Base-by-base conservation (phyloP, 1,140 invertebrate species). In the Drosophila funebris region DNA sequence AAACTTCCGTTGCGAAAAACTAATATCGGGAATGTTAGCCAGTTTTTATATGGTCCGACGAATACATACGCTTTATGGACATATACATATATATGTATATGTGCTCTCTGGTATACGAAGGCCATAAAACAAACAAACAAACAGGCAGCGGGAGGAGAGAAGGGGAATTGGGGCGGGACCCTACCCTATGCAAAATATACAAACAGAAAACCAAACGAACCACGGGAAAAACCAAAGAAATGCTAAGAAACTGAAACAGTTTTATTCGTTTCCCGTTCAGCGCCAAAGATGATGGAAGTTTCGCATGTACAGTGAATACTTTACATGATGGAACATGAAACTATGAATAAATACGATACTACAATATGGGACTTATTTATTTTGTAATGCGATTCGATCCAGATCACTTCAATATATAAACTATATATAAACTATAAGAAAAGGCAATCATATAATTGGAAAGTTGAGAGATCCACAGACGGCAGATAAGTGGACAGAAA, bases 1-100 rank as follows among this genome's bases (percentile, higher is more conserved):
- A 87, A 82, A 72, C 82, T 87, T 85, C 83, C 82, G 83, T 76
- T 85, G 82, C 78, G 58, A 77, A 85, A 84, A 84, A 48, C 67
- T 44, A 54, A 62, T 56, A 58, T 67, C 36, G 36, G 77, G 68
- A 56, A 67, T 58, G 24, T 76, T 81, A 52, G 73, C 39, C 57
- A 73, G 72, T 62, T 46, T 46, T 36, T 57, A 66, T 66, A 27
- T 27, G 41, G 41, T 52, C 27, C 14, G 24, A 22, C 33, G 24
- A 3, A 39, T 13, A 52, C 29, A 33, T 7, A 31, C 13, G 24
- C 24, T 27, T 22, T 37, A n/a, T 31, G 77, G 62, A 50, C 63
- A 41, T 73, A 48, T 41, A 39, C 0, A 33, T 29, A 31, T 11
- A 13, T 31, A 53, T 13, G 24, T 18, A 44, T 18, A 43, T 11